These are phyloP conservation scores for Phyllotreta cruciferae DNA, from an alignment of 2,888 invertebrate genomes.

Conservation along the genomic window DNA sequence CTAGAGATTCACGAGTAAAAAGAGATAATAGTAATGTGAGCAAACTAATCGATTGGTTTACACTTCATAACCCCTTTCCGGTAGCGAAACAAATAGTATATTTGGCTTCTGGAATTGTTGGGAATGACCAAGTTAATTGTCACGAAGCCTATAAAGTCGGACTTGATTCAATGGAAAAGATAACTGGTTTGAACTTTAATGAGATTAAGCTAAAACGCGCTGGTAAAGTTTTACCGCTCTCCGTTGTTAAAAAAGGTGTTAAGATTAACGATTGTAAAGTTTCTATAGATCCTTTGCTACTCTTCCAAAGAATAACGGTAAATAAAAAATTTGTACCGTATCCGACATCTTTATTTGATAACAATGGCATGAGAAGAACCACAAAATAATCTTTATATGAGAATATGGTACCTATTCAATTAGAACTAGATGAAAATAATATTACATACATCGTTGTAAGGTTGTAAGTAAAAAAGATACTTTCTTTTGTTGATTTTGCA, in stretches of 20 bases:
- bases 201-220: slow-evolving; percentile 47
- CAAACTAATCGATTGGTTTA: slow-evolving; percentile 45
- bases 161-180: slow-evolving; percentile 43
- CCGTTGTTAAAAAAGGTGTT: slow-evolving; percentile 44
- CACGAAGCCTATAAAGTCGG: slow-evolving; percentile 47
- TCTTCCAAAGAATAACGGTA: too few relatives aligned
- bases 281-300: too few relatives aligned
- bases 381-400: too few relatives aligned
- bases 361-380: too few relatives aligned
- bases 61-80: slow-evolving; percentile 49
- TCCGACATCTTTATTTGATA: too few relatives aligned
- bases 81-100: slow-evolving; percentile 45
- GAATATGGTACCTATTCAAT: slow-evolving; percentile 30
- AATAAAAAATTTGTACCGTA: too few relatives aligned
- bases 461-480: too few relatives aligned
- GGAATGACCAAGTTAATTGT: slow-evolving; percentile 48
- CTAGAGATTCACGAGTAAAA: slow-evolving; percentile 46
- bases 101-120: slow-evolving; percentile 48
- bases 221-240: slow-evolving; percentile 48
- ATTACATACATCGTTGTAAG: slow-evolving; percentile 42
- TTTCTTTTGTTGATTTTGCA: too few relatives aligned
- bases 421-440: slow-evolving; percentile 33
- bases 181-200: slow-evolving; percentile 46
- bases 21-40: slow-evolving; percentile 49
- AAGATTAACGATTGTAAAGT: slow-evolving; percentile 48